These are phyloP conservation scores for Hyppa rectilinea DNA, from an alignment of 2,888 invertebrate species.

Conservation along the genomic window DNA sequence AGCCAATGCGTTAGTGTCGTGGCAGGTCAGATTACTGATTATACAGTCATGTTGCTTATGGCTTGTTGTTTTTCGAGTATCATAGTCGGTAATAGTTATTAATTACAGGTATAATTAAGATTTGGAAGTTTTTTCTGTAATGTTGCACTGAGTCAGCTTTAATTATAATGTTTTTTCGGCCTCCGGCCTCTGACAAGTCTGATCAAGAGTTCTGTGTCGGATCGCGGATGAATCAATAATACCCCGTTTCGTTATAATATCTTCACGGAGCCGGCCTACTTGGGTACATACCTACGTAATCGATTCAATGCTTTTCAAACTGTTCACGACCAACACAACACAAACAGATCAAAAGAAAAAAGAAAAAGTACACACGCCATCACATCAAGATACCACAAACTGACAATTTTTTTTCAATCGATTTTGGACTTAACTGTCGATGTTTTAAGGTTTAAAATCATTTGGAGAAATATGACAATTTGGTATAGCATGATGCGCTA, in stretches of 20 bases:
- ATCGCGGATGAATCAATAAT: neutral
- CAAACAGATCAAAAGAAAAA: neutral
- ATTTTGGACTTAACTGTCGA: too few species aligned
- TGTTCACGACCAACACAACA: neutral
- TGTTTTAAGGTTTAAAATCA: too few species aligned
- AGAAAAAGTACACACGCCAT: too few species aligned
- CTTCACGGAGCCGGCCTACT: neutral
- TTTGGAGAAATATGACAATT: too few species aligned
- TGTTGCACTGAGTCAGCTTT: conserved; percentile 48
- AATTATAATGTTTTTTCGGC: too few species aligned
- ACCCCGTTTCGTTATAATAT: neutral
- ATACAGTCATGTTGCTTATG: conserved; percentile 81
- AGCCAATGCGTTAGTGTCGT: conserved; percentile 83
- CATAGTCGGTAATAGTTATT: neutral
- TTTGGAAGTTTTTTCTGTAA: neutral
- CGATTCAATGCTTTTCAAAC: neutral
- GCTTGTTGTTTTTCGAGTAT: conserved; percentile 74
- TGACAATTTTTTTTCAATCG: too few species aligned
- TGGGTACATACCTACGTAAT: neutral
- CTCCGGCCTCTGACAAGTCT: too few species aligned
- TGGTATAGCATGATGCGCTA: too few species aligned
- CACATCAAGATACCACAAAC: too few species aligned
- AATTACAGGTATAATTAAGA: neutral
- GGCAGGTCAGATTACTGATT: conserved; percentile 85
- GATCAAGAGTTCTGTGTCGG: too few species aligned